A percentile compares a stretch with the other conserved stretches of the same genome.
Conservation (phyloP, 2,113 vertebrate genomes). For the Neogale vison region DNA sequence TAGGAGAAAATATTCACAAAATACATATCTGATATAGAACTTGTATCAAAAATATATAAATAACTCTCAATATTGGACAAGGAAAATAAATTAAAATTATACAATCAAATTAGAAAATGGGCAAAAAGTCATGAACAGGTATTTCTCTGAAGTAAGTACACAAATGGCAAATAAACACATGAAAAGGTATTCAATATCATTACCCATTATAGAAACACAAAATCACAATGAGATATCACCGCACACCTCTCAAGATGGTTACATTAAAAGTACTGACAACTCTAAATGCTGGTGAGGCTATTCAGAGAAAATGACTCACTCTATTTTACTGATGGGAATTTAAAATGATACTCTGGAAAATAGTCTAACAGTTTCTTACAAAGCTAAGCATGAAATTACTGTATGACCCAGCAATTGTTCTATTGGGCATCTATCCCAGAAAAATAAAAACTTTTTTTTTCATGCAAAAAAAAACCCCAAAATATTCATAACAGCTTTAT, state of each 20-base stretch:
- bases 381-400: background rate
- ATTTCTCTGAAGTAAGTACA: background rate
- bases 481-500: background rate
- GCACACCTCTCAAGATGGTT: background rate
- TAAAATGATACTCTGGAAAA: background rate
- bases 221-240: background rate
- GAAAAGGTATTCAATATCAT: background rate
- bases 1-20: background rate
- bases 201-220: background rate
- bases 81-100: background rate
- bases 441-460: slow-evolving; percentile 7
- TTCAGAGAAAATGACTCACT: background rate
- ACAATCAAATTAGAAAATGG: background rate
- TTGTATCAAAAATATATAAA: background rate
- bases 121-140: background rate
- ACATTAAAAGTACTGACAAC: background rate
- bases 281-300: background rate
- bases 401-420: background rate
- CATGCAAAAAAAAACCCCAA: background rate
- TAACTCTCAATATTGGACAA: background rate
- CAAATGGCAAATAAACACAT: background rate
- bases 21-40: background rate
- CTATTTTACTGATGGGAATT: background rate
- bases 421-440: background rate
- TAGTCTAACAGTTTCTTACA: background rate